phyloP scores from a whole-genome alignment of 2,797 vertebrate genomes.

The Eulemur mongoz region DNA sequence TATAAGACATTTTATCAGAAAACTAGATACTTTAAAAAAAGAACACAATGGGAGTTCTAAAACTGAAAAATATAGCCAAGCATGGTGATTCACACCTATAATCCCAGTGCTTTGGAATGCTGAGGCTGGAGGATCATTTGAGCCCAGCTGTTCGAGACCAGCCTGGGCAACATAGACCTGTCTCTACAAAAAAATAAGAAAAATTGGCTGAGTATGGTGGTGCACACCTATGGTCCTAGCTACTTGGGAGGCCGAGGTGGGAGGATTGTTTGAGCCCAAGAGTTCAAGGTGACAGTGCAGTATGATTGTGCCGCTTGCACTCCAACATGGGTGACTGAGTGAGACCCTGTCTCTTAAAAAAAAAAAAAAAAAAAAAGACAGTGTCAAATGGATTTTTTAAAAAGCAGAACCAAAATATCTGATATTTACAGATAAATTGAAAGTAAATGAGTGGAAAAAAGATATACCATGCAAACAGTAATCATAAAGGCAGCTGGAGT shows the following conservation, averaged over 20 bases:
- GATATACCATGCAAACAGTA: not conserved
- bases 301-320: not conserved
- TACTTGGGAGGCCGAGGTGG: not conserved
- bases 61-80: not conserved
- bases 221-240: too few relatives aligned
- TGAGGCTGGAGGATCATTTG: not conserved
- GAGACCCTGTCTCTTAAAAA: not conserved
- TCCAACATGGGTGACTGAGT: not conserved
- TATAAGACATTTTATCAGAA: not conserved
- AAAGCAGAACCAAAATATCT: not conserved
- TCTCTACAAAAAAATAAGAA: not conserved
- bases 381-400: not conserved
- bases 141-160: not conserved
- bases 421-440: not conserved
- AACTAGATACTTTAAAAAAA: constrained; percentile 28
- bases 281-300: not conserved
- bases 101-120: not conserved
- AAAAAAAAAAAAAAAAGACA: not conserved
- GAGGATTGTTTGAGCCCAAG: not conserved
- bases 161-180: not conserved
- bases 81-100: not conserved
- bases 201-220: not conserved
- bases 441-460: constrained; percentile 9
- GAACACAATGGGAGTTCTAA: not conserved
- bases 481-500: not conserved